Evolutionary conservation across 2,888 invertebrate species (phyloP), one percentile per base, ranked within the genome.

Genomic region (Sepioteuthis lessoniana): DNA sequence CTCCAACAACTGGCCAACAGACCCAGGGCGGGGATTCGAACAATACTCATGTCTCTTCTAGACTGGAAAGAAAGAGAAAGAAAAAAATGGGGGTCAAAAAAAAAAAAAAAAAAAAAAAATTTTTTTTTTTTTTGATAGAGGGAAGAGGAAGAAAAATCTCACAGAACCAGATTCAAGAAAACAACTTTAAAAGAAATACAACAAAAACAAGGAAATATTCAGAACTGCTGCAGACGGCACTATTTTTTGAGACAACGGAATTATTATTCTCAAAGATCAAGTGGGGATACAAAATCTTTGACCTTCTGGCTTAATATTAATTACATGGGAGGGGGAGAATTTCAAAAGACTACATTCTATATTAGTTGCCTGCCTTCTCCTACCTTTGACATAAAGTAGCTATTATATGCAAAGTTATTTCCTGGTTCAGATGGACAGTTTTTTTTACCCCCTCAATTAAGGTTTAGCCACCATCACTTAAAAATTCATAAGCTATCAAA

Each of bases 21-120:
- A 76, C 76, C 76, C 76, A 76, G 76, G 76, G 76, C 76, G 76
- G 76, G 76, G 76, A 76, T 76, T 76, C 76, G 76, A 76, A 76
- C 76, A 76, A 76, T n/a, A 76, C 76, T 76, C 76, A 76, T 76
- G 76, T 76, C 76, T 76, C 76, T 76, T 76, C 76, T 76, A 76
- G 76, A 76, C 76, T 76, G 76, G 76, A 76, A 76, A 76, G 76
- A 76, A 35, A 76, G 76, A 76, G 76, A 76, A n/a, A 76, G n/a
- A 25, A 76, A 76, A 76, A 76, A 76, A n/a, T n/a, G n/a, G 76
- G 76, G 76, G 76, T n/a, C 35, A n/a, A 76, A 76, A 35, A 76
- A 76, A 19, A n/a, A 35, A 35, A n/a, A n/a, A 76, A 76, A 60
- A 16, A 47, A 19, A 19, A 47, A 55, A 42, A 42, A 42, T 5